phyloP scores from a whole-genome alignment of 2,888 invertebrate species.

The Aromia moschata region DNA sequence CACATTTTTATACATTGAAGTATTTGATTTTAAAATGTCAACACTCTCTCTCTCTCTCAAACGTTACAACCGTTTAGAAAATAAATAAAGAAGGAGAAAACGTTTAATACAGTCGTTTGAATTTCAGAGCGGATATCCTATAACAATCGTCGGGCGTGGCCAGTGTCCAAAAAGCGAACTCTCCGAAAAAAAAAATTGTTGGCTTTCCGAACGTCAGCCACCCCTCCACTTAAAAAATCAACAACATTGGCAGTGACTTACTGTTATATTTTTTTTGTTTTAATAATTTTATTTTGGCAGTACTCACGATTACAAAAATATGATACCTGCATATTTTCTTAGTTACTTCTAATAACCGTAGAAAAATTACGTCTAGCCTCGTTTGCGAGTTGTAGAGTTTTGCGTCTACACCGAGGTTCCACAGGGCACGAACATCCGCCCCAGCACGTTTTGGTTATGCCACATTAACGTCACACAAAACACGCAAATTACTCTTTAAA shows the following conservation, averaged over 20 bases:
- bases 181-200: background rate
- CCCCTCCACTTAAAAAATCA: constrained; percentile 34
- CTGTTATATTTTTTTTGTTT: constrained; percentile 29
- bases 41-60: constrained; percentile 20
- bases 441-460: background rate
- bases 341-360: constrained; percentile 16
- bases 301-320: constrained; percentile 30
- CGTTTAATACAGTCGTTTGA: constrained; percentile 26
- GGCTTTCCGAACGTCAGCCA: background rate
- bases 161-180: constrained; percentile 5
- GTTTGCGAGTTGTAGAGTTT: too few species aligned
- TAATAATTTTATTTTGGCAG: constrained; percentile 35
- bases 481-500: background rate
- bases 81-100: constrained; percentile 23
- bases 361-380: constrained; percentile 22
- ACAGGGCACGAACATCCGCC: constrained; percentile 3
- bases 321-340: constrained; percentile 15
- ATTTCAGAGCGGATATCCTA: constrained; percentile 18
- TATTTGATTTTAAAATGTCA: constrained; percentile 14
- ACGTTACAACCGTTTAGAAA: constrained; percentile 18
- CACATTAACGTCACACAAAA: background rate
- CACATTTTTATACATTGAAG: constrained; percentile 17
- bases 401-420: constrained; percentile 25
- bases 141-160: constrained; percentile 19
- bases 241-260: constrained; percentile 41